These are phyloP conservation scores for Porites divaricata DNA, from an alignment of 92 coral and sea anemone species.

Conservation along the genomic window DNA sequence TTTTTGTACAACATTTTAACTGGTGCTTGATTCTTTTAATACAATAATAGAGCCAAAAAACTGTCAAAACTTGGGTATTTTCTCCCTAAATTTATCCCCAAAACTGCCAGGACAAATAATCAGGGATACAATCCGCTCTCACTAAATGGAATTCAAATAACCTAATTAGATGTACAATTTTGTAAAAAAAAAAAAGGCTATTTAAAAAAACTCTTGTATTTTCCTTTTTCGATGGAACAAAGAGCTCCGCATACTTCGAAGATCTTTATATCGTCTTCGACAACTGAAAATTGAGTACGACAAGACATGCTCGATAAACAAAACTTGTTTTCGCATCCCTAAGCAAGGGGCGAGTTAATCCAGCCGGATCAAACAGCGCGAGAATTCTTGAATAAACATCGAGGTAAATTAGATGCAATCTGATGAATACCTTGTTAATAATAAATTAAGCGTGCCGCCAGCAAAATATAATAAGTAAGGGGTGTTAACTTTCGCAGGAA, in stretches of 20 bases:
- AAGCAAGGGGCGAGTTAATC: background rate
- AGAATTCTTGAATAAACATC: background rate
- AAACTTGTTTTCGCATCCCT: no score
- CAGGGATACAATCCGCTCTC: no score
- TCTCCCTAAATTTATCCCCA: no score
- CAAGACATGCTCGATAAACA: background rate
- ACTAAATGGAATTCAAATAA: background rate
- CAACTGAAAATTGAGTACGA: background rate
- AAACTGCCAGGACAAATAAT: no score
- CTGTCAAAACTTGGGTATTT: background rate
- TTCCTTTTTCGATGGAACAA: background rate
- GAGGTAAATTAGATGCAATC: background rate
- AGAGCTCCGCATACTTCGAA: background rate
- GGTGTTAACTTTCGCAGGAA: constrained; percentile 1
- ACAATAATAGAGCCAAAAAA: background rate
- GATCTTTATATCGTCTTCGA: background rate
- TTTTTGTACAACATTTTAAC: background rate
- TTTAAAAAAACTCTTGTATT: background rate
- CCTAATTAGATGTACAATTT: background rate
- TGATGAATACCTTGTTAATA: constrained; percentile 20
- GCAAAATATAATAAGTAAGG: background rate
- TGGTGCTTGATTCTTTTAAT: background rate
- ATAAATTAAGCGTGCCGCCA: constrained; percentile 34
- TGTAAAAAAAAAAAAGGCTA: no score
- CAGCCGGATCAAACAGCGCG: background rate